Percentiles rank a stretch among this genome's conserved stretches.
Evolutionary conservation across 2,888 invertebrate genomes (phyloP).

Genomic region (Drosophila paranaensis): DNA sequence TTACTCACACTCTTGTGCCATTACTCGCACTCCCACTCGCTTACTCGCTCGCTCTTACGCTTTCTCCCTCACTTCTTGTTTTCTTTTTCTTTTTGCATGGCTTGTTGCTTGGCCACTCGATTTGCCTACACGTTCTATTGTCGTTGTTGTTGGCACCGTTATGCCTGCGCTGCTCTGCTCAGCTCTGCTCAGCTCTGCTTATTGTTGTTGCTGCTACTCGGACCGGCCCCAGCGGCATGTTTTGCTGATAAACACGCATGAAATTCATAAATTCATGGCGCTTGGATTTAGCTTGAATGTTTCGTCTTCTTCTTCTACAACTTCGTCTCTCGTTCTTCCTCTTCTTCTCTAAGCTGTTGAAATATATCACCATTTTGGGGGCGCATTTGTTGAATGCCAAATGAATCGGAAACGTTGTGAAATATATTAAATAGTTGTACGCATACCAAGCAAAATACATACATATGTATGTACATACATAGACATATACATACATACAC

Average conservation of each 20-base stretch:
- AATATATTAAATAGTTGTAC: conserved; percentile 1
- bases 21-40: conserved; percentile 1
- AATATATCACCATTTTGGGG: conserved; percentile 51
- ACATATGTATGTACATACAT: not conserved
- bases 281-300: conserved; percentile 41
- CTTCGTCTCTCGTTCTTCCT: not conserved
- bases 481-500: not conserved
- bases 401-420: conserved; percentile 23
- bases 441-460: not conserved
- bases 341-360: conserved; percentile 56
- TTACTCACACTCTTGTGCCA: conserved; percentile 1
- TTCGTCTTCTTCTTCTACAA: conserved; percentile 8
- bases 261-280: conserved; percentile 73
- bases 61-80: conserved; percentile 19
- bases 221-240: conserved; percentile 55
- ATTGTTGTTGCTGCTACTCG: conserved; percentile 14
- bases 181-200: not conserved
- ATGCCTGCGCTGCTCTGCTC: not conserved
- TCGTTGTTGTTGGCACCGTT: conserved; percentile 23
- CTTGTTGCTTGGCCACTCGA: conserved; percentile 34
- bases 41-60: conserved; percentile 9
- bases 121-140: conserved; percentile 25
- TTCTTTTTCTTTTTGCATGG: conserved; percentile 18
- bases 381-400: conserved; percentile 65
- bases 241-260: conserved; percentile 75